phyloP scores from a whole-genome alignment of 2,888 invertebrate genomes.

The Nebria salina region DNA sequence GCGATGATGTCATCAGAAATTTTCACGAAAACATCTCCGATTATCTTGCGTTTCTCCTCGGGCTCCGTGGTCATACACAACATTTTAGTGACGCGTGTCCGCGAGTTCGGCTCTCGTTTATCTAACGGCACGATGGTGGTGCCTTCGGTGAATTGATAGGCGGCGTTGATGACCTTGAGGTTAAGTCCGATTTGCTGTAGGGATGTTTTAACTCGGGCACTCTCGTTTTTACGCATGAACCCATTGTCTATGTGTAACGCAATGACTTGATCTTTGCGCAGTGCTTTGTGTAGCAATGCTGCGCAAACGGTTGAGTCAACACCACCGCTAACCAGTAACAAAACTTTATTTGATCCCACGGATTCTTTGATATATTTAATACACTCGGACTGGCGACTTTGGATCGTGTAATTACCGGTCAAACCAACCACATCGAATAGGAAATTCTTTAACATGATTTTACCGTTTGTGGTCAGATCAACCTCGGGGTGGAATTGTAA shows the following conservation, averaged over 20 bases:
- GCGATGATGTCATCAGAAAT: slow-evolving; percentile 90
- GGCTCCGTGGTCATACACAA: slow-evolving; percentile 89
- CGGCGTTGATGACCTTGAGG: slow-evolving; percentile 76
- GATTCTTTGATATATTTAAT: slow-evolving; percentile 90
- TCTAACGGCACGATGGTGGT: slow-evolving; percentile 80
- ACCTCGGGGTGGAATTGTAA: slow-evolving; percentile 99
- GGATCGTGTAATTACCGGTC: slow-evolving; percentile 87
- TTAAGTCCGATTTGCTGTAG: slow-evolving; percentile 84
- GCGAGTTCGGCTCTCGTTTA: slow-evolving; percentile 64
- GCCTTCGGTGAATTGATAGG: slow-evolving; percentile 74
- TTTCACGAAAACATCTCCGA: slow-evolving; percentile 98
- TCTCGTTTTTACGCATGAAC: slow-evolving; percentile 97
- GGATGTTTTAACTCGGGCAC: slow-evolving; percentile 85
- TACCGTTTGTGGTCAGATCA: slow-evolving; percentile 91
- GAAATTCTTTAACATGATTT: slow-evolving; percentile 93
- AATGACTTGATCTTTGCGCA: slow-evolving; percentile 90
- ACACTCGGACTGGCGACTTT: slow-evolving; percentile 87
- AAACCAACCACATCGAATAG: slow-evolving; percentile 90
- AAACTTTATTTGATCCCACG: slow-evolving; percentile 88
- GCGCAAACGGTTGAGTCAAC: slow-evolving; percentile 99
- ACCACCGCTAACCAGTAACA: slow-evolving; percentile 96
- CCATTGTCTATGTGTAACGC: slow-evolving; percentile 99
- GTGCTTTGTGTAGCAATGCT: slow-evolving; percentile 89
- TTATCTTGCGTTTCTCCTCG: slow-evolving; percentile 97
- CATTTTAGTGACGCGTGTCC: slow-evolving; percentile 79